Base-by-base conservation (phyloP, 1,140 invertebrate genomes). In the Teleopsis dalmanni region DNA sequence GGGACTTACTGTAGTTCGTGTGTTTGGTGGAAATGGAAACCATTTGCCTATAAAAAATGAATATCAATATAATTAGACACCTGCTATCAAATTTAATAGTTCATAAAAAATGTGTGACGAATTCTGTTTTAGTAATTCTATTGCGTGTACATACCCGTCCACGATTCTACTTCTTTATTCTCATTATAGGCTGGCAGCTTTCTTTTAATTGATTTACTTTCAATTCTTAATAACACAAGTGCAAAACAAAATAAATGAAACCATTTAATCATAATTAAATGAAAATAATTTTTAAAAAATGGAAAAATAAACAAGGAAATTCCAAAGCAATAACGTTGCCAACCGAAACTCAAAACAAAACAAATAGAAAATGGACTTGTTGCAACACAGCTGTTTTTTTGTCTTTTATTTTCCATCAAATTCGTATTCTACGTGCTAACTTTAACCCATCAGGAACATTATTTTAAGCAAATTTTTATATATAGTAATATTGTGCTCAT, bases 11-110 rank as follows among this genome's bases (percentile, higher is more conserved):
- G 34, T 2, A 9, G 5, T 46, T 34, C 19, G 21, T 6, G 13
- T 7, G 19, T 37, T 42, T 14, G 37, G 38, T 13, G 36, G 38
- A 11, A 60, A 48, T 11, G 62, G 59, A 42, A 65, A 65, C 58
- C 55, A 64, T 41, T 50, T 56, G 2, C 61, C 46, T 42, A 1
- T 34, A 13, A n/a, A n/a, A n/a, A n/a, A n/a, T 19, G 34, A 9
- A n/a, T 31, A 19, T 14, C 11, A 34, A 21, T 48, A 16, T 11
- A n/a, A 45, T 40, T 33, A 49, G 33, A 59, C 52, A 54, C 53
- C 35, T 14, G 11, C 35, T 13, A 9, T 19, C 7, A 8, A 16
- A 37, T 37, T n/a, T n/a, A n/a, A n/a, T n/a, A n/a, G n/a, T n/a
- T n/a, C n/a, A n/a, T n/a, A n/a, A 7, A 7, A 35, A 35, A n/a